These are phyloP conservation scores for Stigmatopora argus DNA, from an alignment of 2,113 vertebrate genomes.

Conservation along the genomic window DNA sequence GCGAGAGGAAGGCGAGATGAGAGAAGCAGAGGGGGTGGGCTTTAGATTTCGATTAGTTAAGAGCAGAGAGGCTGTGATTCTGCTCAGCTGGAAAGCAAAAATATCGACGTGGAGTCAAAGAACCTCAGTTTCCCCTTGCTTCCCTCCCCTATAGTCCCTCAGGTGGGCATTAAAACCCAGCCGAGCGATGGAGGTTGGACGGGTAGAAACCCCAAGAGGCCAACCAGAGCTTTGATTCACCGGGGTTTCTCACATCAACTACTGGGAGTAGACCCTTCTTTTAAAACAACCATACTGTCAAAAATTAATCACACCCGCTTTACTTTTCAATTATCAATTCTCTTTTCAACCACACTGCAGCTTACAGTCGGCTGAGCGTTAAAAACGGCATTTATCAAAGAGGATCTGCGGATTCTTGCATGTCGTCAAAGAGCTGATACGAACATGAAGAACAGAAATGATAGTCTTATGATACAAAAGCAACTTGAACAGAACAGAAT, in stretches of 20 bases:
- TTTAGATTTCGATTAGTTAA: constrained; percentile 55
- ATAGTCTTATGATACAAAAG: constrained; percentile 3
- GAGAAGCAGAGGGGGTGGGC: background rate
- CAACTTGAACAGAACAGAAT: background rate
- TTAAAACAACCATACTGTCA: constrained; percentile 46
- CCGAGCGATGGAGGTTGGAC: constrained; percentile 34
- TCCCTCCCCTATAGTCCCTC: constrained; percentile 47
- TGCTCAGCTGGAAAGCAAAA: constrained; percentile 55
- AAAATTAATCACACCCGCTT: constrained; percentile 57
- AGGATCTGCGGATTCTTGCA: background rate
- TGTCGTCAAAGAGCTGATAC: background rate
- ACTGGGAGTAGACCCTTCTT: constrained; percentile 6
- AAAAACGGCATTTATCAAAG: constrained; percentile 53
- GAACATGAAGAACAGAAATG: constrained; percentile 8
- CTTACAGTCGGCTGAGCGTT: constrained; percentile 60
- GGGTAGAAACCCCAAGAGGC: constrained; percentile 26
- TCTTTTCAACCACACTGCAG: constrained; percentile 41
- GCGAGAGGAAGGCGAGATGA: background rate
- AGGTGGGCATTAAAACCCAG: constrained; percentile 57
- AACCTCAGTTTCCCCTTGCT: constrained; percentile 37
- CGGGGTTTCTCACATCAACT: constrained; percentile 52
- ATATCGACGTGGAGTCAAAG: constrained; percentile 59
- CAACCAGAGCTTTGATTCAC: constrained; percentile 49
- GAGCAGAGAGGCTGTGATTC: constrained; percentile 54
- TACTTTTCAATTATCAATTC: constrained; percentile 67